Conservation (phyloP, 2,113 vertebrate genomes). For the Hypocryptadius cinnamomeus region DNA sequence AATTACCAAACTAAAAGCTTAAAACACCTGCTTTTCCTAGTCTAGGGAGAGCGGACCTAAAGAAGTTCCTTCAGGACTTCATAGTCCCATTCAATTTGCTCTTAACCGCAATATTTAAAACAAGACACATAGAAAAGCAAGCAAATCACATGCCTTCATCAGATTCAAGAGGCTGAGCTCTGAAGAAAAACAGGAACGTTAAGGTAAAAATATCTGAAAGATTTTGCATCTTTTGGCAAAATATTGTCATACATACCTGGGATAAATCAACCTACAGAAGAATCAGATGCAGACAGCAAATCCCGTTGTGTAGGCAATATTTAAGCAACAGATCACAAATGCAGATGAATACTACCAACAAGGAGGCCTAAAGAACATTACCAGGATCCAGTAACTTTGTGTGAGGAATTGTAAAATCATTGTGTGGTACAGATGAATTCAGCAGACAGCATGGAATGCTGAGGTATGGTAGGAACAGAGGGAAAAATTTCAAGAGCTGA, state of each 20-base stretch:
- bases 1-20: neutral
- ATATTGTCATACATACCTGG: neutral
- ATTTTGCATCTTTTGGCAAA: neutral
- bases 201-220: neutral
- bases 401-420: neutral
- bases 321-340: neutral
- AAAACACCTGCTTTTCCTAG: neutral
- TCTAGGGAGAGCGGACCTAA: neutral
- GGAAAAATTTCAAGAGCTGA: neutral
- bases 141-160: neutral
- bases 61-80: neutral
- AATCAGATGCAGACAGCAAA: neutral
- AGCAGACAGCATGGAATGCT: neutral
- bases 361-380: neutral
- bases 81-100: neutral
- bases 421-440: neutral
- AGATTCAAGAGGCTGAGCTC: neutral
- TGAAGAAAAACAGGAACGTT: neutral
- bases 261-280: neutral
- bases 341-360: neutral
- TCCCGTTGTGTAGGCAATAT: neutral
- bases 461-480: neutral
- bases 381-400: neutral
- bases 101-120: neutral
- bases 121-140: neutral